A percentile compares a stretch with the other conserved stretches of the same genome.
These are phyloP conservation scores for Sclerurus mexicanus DNA, from an alignment of 2,113 vertebrate species.

Conservation along the genomic window DNA sequence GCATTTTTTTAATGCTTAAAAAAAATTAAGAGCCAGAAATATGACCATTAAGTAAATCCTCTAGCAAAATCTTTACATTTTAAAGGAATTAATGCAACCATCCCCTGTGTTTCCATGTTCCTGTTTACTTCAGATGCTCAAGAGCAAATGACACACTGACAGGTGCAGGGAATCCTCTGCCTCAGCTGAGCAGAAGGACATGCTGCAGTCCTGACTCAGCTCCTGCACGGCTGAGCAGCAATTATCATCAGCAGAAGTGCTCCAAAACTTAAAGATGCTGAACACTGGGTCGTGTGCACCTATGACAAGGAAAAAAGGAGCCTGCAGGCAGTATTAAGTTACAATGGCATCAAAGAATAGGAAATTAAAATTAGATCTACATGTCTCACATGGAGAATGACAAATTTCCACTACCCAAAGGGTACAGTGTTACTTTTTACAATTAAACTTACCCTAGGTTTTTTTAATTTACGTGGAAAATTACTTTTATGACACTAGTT, in stretches of 20 bases:
- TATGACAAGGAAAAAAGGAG: neutral
- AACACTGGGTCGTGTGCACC: neutral
- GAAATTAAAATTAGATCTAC: neutral
- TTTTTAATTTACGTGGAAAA: neutral
- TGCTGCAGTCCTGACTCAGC: neutral
- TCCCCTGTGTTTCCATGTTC: neutral
- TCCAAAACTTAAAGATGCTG: neutral
- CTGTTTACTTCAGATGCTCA: neutral
- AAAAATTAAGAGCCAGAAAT: neutral
- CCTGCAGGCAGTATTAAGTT: neutral
- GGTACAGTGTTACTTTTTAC: neutral
- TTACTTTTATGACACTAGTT: neutral
- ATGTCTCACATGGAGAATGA: neutral
- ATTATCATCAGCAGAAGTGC: neutral
- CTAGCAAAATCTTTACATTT: neutral
- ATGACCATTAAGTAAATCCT: neutral
- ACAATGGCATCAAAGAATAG: neutral
- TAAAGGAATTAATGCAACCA: neutral
- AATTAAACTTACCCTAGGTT: neutral
- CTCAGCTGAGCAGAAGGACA: neutral
- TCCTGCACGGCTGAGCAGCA: neutral
- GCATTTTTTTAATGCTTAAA: neutral
- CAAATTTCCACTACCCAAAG: neutral
- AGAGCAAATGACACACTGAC: fast-evolving
- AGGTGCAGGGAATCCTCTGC: neutral